Percentiles rank a stretch among this genome's conserved stretches.
Evolutionary conservation across 2,888 invertebrate genomes (phyloP).

Genomic region (Peribatodes rhomboidaria): DNA sequence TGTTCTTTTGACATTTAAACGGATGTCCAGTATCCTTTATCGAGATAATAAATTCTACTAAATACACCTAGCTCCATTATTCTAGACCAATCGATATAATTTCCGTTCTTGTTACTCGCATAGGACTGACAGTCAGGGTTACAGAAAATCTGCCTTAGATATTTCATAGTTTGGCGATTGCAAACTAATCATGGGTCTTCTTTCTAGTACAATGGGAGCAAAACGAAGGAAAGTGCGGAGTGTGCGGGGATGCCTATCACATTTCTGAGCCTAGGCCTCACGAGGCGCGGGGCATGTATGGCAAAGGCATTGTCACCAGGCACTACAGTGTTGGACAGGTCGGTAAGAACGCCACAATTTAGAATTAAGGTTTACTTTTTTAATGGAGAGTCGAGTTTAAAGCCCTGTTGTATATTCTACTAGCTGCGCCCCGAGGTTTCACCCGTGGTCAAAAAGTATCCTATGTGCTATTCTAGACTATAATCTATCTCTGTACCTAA

Average conservation of each 20-base stretch:
- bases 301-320: slow-evolving; percentile 93
- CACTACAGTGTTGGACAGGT: slow-evolving; percentile 95
- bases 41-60: background rate
- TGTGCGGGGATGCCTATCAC: slow-evolving; percentile 95
- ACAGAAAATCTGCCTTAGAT: too few relatives aligned
- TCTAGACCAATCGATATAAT: background rate
- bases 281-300: slow-evolving; percentile 95
- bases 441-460: too few relatives aligned
- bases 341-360: slow-evolving; percentile 37
- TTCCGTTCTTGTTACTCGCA: background rate
- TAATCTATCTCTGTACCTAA: too few relatives aligned
- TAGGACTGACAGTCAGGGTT: too few relatives aligned
- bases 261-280: slow-evolving; percentile 91
- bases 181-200: background rate
- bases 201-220: slow-evolving; percentile 94
- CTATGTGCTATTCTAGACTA: too few relatives aligned
- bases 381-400: background rate
- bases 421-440: too few relatives aligned
- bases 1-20: slow-evolving; percentile 15
- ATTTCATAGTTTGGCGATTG: too few relatives aligned
- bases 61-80: background rate
- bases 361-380: background rate
- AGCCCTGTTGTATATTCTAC: too few relatives aligned
- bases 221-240: slow-evolving; percentile 94
- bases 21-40: slow-evolving; percentile 1